These are phyloP conservation scores for Liolophura sinensis DNA, from an alignment of 1,140 invertebrate species.

Conservation along the genomic window DNA sequence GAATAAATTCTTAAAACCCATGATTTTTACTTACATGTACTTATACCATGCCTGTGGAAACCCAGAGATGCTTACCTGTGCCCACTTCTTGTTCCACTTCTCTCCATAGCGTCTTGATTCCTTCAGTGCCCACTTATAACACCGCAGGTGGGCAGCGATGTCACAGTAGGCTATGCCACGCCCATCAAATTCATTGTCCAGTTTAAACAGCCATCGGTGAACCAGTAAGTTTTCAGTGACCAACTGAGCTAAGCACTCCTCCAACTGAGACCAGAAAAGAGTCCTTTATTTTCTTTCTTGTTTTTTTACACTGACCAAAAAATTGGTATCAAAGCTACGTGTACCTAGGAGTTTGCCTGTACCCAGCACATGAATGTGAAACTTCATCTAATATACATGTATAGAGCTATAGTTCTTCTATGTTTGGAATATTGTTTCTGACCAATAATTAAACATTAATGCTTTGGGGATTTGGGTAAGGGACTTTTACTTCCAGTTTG, in stretches of 20 bases:
- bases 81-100: conserved; percentile 60
- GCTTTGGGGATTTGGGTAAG: too few relatives aligned
- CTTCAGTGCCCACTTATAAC: conserved; percentile 55
- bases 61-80: conserved; percentile 40
- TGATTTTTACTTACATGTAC: too few relatives aligned
- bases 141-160: conserved; percentile 46
- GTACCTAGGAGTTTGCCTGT: background rate
- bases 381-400: too few relatives aligned
- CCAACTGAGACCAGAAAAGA: conserved; percentile 40
- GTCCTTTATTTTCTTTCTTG: background rate
- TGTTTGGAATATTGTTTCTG: too few relatives aligned
- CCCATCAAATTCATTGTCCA: conserved; percentile 56
- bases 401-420: too few relatives aligned
- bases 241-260: conserved; percentile 56
- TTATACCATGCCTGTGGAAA: too few relatives aligned
- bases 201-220: conserved; percentile 56
- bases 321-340: background rate
- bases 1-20: too few relatives aligned
- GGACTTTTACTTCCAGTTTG: too few relatives aligned
- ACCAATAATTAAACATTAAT: too few relatives aligned
- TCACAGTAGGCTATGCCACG: conserved; percentile 57
- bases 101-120: conserved; percentile 56
- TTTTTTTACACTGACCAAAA: background rate
- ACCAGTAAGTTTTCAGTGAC: conserved; percentile 56
- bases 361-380: background rate